A percentile compares a stretch with the other conserved stretches of the same genome.
These are phyloP conservation scores for Meles meles DNA, from an alignment of 2,113 vertebrate species.

Conservation along the genomic window DNA sequence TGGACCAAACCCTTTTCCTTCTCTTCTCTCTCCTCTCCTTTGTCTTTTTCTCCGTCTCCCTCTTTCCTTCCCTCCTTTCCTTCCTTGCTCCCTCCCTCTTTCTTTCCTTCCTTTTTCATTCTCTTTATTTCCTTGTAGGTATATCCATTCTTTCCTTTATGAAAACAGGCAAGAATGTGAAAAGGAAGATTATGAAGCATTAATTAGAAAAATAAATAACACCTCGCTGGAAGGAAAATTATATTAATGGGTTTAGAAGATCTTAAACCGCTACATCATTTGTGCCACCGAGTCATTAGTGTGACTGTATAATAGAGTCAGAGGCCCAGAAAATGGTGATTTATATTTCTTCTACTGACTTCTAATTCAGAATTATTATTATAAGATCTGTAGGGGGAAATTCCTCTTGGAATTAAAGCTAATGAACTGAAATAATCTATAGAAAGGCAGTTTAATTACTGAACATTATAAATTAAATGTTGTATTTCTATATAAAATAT, in stretches of 20 bases:
- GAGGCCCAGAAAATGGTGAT: neutral
- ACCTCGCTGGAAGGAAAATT: neutral
- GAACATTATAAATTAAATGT: neutral
- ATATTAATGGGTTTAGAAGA: neutral
- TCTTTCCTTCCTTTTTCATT: neutral
- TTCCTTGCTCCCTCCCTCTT: no score
- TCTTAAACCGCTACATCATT: neutral
- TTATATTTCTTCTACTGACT: neutral
- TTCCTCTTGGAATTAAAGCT: constrained; percentile 4
- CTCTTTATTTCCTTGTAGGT: neutral
- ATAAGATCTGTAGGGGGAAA: neutral
- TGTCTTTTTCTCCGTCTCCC: neutral
- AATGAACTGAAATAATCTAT: constrained; percentile 32
- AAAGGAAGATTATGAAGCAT: neutral
- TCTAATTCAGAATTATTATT: neutral
- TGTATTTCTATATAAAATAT: neutral
- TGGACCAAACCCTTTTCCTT: neutral
- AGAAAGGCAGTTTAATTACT: constrained; percentile 29
- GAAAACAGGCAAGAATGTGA: neutral
- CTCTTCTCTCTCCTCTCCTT: neutral
- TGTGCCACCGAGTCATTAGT: neutral
- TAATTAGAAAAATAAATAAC: neutral
- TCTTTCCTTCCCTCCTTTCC: no score
- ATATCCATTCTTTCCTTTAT: neutral
- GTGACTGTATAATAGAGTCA: neutral